A percentile compares a stretch with the other conserved stretches of the same genome.
Evolutionary conservation across 2,888 invertebrate genomes (phyloP).

Genomic region (Physocephala rufipes): DNA sequence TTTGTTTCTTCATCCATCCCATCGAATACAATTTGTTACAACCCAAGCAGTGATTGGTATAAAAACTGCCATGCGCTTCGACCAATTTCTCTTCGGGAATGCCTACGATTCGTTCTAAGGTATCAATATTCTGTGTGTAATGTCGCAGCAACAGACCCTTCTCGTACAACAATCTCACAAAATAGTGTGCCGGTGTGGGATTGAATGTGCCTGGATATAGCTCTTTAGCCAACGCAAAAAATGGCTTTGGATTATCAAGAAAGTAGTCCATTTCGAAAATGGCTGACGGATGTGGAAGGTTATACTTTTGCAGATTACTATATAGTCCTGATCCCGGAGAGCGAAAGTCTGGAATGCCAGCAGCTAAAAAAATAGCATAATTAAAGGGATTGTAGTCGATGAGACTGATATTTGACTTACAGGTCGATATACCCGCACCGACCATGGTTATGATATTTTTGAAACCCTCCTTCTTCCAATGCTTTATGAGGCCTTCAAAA

Average conservation of each 20-base stretch:
- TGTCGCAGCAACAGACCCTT: conserved; percentile 81
- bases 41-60: conserved; percentile 82
- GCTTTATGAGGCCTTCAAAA: conserved; percentile 80
- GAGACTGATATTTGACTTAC: conserved; percentile 69
- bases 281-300: conserved; percentile 89
- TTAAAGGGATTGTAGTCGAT: background rate
- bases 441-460: conserved; percentile 92
- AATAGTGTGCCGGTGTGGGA: conserved; percentile 92
- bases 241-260: conserved; percentile 87
- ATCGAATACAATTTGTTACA: conserved; percentile 79
- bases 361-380: conserved; percentile 51
- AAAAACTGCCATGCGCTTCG: conserved; percentile 95
- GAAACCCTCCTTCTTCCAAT: conserved; percentile 80
- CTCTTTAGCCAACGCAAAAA: conserved; percentile 90
- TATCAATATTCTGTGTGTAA: conserved; percentile 94
- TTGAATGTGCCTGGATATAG: conserved; percentile 87
- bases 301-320: conserved; percentile 88
- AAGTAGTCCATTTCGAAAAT: conserved; percentile 94
- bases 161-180: conserved; percentile 83
- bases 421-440: conserved; percentile 96
- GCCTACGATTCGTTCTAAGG: conserved; percentile 86
- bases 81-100: conserved; percentile 85
- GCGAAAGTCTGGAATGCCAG: conserved; percentile 94
- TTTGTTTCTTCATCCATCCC: conserved; percentile 87
- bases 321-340: conserved; percentile 93